phyloP scores from a whole-genome alignment of 2,113 vertebrate species.

The Gasterosteus aculeatus region DNA sequence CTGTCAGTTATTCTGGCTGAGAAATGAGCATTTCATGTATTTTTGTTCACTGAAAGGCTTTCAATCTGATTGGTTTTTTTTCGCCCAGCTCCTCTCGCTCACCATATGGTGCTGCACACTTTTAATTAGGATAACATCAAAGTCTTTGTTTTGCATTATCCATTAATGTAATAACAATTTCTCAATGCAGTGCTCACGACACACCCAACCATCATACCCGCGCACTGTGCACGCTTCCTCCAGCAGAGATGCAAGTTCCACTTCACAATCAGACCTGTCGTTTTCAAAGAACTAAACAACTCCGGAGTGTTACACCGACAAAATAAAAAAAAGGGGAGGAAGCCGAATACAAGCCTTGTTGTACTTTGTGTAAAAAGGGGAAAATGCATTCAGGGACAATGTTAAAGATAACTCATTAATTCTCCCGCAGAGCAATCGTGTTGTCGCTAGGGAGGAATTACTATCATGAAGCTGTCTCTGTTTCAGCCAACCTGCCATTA shows the following conservation, averaged over 20 bases:
- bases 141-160: slow-evolving; percentile 81
- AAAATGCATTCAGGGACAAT: slow-evolving; percentile 53
- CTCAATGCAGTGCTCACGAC: slow-evolving; percentile 57
- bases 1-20: slow-evolving; percentile 67
- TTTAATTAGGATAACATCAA: slow-evolving; percentile 85
- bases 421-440: slow-evolving; percentile 59
- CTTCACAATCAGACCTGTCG: slow-evolving; percentile 46
- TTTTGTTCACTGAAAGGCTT: slow-evolving; percentile 75
- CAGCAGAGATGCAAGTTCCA: slow-evolving; percentile 46
- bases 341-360: slow-evolving; percentile 42
- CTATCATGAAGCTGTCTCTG: slow-evolving; percentile 63
- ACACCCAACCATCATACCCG: slow-evolving; percentile 24
- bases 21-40: slow-evolving; percentile 74
- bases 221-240: slow-evolving; percentile 35
- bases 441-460: slow-evolving; percentile 48
- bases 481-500: slow-evolving; percentile 53
- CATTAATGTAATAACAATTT: slow-evolving; percentile 84
- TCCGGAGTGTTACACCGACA: slow-evolving; percentile 52
- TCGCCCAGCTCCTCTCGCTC: slow-evolving; percentile 72
- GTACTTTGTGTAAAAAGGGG: slow-evolving; percentile 39
- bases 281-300: slow-evolving; percentile 51
- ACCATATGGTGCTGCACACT: slow-evolving; percentile 79
- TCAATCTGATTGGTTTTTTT: slow-evolving; percentile 80
- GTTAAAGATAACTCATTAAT: slow-evolving; percentile 58
- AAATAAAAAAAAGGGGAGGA: slow-evolving; percentile 38